Base-by-base conservation (phyloP, 1,140 invertebrate genomes). In the Apis mellifera region DNA sequence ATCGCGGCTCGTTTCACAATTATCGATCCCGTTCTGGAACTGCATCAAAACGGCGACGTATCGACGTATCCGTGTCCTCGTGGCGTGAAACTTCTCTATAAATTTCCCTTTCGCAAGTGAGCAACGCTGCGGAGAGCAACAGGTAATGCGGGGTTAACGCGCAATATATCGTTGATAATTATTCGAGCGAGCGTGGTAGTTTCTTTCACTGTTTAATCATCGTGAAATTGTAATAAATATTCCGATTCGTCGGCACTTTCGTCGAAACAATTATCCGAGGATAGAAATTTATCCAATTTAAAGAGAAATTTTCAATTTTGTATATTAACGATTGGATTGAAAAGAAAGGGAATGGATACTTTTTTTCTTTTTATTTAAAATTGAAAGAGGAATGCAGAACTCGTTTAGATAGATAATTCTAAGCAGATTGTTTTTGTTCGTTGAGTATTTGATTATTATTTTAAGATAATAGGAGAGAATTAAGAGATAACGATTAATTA, bases 1-100 rank as follows among this genome's bases (percentile, higher is more conserved):
- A 55, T 50, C 59, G 50, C 64, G 55, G 68, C 23, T 23, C 5
- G 17, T 73, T 74, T 83, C 72, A 52, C 55, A 86, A 86, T 19
- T 11, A 11, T 17, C 71, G 15, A 9, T 17, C 11, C 2, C 32
- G 73, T 13, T 64, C 48, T 23, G 32, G 73, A 26, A 64, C 9
- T 21, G 73, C 23, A 62, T 21, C 50, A n/a, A 32, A 54, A 65
- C 60, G 19, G 32, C 60, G 13, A 23, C 13, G 23, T 54, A 54
- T 65, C 48, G 74, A 59, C 23, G n/a, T 42, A 26, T 26, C 26
- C 26, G 32, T 26, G 60, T 64, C 73, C 59, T 50, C 71, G 71
- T 48, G 4, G 19, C 48, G 13, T 17, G 9, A 15, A 52, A 26
- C 21, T 59, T 69, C 64, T 69, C 52, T 42, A 68, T 68, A 77